These are phyloP conservation scores for Oligia latruncula DNA, from an alignment of 2,888 invertebrate genomes.

Conservation along the genomic window DNA sequence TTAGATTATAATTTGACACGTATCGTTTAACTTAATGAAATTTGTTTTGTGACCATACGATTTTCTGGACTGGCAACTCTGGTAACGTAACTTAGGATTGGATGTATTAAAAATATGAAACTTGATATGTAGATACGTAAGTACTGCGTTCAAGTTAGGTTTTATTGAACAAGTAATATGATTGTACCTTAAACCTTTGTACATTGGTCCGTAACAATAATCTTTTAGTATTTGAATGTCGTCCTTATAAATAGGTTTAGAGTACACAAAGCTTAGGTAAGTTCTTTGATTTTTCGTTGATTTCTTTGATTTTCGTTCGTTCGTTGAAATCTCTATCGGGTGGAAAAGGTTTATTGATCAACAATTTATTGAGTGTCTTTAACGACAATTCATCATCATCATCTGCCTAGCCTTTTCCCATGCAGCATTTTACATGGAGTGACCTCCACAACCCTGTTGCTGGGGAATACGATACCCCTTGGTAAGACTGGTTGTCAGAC, in stretches of 20 bases:
- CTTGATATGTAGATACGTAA: constrained; percentile 49
- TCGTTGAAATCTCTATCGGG: too few relatives aligned
- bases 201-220: constrained; percentile 53
- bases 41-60: constrained; percentile 74
- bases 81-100: constrained; percentile 56
- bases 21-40: constrained; percentile 80
- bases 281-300: not conserved
- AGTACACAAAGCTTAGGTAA: constrained; percentile 12
- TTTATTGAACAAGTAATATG: constrained; percentile 55
- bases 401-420: too few relatives aligned
- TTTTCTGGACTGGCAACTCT: constrained; percentile 60
- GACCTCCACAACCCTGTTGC: too few relatives aligned
- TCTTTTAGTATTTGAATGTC: constrained; percentile 55
- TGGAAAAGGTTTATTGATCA: not conserved
- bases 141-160: constrained; percentile 51
- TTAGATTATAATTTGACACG: constrained; percentile 84
- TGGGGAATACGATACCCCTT: too few relatives aligned
- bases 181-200: constrained; percentile 36
- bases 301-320: too few relatives aligned
- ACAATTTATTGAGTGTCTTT: not conserved
- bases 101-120: constrained; percentile 58
- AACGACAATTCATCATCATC: not conserved
- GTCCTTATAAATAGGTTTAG: constrained; percentile 45
- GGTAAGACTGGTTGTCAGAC: too few relatives aligned
- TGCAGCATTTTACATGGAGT: too few relatives aligned